Base-by-base conservation (phyloP, 2,113 vertebrate species). In the Eudyptes chrysolophus region DNA sequence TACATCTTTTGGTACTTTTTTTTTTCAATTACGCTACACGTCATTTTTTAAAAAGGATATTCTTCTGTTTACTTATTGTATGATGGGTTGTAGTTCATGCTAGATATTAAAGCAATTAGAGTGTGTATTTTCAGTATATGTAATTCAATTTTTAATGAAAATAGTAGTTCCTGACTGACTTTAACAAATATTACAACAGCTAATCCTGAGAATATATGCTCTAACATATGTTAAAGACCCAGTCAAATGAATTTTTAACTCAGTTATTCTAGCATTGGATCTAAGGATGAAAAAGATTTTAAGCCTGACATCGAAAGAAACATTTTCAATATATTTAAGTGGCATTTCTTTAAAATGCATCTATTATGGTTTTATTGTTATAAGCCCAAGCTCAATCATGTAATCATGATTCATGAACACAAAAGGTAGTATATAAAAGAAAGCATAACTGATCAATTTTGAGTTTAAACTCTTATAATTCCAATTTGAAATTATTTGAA, bases 11-110 rank as follows among this genome's bases (percentile, higher is more conserved):
- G 5, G 8, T 48, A 15, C 22, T 58, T 15, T 57, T 71, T 71
- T 70, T 82, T 66, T 80, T 32, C n/a, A 76, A 10, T 75, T 51
- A 30, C 0, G 0, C 13, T 40, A 0, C 15, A 38, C 3, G 12
- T 76, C 0, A 29, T 79, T 60, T 82, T 38, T 20, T 64, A 54
- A 66, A 78, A 38, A 44, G 17, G 5, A 16, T 40, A 30, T 68
- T 58, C 16, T 77, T 65, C 38, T 40, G 24, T 65, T 79, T 77
- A 29, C 27, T 55, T 44, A 12, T 7, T 70, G 10, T 42, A 17
- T 80, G 25, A 22, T 26, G 7, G 10, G 6, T 60, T 49, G 24
- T 44, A 22, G 15, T 17, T 79, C 17, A 21, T 57, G 36, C 11
- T 81, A 52, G 48, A 30, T 55, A 46, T 32, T 66, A 66, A 62